A percentile compares a stretch with the other conserved stretches of the same genome.
Evolutionary conservation across 2,888 invertebrate genomes (phyloP).

Genomic region (Pammene aurita): DNA sequence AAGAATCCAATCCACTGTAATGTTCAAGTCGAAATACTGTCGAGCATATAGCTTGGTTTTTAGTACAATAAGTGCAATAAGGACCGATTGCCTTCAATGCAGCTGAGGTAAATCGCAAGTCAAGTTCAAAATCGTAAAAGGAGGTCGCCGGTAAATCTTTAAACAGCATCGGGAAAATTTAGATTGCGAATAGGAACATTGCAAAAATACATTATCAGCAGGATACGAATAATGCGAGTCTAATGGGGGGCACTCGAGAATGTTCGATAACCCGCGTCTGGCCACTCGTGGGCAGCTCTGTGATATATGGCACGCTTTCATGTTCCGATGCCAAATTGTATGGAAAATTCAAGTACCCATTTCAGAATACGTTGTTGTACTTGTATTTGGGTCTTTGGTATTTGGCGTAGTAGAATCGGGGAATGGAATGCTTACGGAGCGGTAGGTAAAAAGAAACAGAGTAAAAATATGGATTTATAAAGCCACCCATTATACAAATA

Average conservation of each 20-base stretch:
- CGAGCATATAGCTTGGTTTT: too few species aligned
- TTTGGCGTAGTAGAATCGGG: background rate
- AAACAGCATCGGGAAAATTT: background rate
- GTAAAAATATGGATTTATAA: too few species aligned
- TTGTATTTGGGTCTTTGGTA: background rate
- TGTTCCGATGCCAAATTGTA: slow-evolving; percentile 53
- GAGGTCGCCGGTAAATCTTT: background rate
- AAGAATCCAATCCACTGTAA: too few species aligned
- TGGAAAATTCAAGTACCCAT: slow-evolving; percentile 13
- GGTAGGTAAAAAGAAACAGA: too few species aligned
- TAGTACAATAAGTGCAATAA: too few species aligned
- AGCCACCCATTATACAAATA: too few species aligned
- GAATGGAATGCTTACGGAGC: background rate
- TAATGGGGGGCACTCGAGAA: slow-evolving; percentile 81
- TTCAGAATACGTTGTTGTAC: background rate
- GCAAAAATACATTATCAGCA: slow-evolving; percentile 65
- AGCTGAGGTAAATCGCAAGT: too few species aligned
- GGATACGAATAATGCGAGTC: slow-evolving; percentile 71
- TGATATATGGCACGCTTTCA: slow-evolving; percentile 69
- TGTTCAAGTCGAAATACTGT: too few species aligned
- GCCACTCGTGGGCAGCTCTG: slow-evolving; percentile 59
- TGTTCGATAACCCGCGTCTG: slow-evolving; percentile 79
- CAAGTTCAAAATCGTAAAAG: background rate
- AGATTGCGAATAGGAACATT: slow-evolving; percentile 36
- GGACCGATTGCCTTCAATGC: too few species aligned